These are phyloP conservation scores for Drosophila longiperda DNA, from an alignment of 2,888 invertebrate genomes.

Conservation along the genomic window DNA sequence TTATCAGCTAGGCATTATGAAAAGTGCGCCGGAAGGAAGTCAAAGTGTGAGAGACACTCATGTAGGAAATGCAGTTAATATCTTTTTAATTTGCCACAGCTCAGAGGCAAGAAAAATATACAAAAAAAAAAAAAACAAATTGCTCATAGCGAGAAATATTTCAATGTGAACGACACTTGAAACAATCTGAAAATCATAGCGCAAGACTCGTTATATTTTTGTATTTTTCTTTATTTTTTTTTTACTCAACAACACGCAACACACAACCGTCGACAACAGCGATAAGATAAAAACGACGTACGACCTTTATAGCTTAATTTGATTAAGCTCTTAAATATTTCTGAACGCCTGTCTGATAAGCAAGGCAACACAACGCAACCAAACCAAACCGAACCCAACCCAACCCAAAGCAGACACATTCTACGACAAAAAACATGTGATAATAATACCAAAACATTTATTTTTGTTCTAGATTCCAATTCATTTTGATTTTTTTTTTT, in stretches of 20 bases:
- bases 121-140: background rate
- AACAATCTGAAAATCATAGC: slow-evolving; percentile 48
- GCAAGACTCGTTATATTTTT: slow-evolving; percentile 26
- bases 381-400: slow-evolving; percentile 22
- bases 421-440: slow-evolving; percentile 38
- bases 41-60: slow-evolving; percentile 63
- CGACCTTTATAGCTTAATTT: slow-evolving; percentile 82
- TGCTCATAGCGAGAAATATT: slow-evolving; percentile 20
- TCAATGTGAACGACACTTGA: slow-evolving; percentile 63
- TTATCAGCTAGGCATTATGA: slow-evolving; percentile 53
- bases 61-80: slow-evolving; percentile 77
- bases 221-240: slow-evolving; percentile 12
- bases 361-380: slow-evolving; percentile 20
- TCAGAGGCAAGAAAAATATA: slow-evolving; percentile 8
- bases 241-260: slow-evolving; percentile 34
- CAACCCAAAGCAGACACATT: slow-evolving; percentile 25
- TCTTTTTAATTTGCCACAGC: slow-evolving; percentile 64
- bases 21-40: slow-evolving; percentile 74
- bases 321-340: slow-evolving; percentile 80
- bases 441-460: slow-evolving; percentile 51
- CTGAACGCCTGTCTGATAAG: slow-evolving; percentile 62
- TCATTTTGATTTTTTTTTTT: background rate
- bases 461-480: slow-evolving; percentile 39
- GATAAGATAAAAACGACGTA: slow-evolving; percentile 79
- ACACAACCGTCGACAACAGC: slow-evolving; percentile 18